Evolutionary conservation across 1,140 invertebrate genomes (phyloP).

Genomic region (Hypsibius dujardini): DNA sequence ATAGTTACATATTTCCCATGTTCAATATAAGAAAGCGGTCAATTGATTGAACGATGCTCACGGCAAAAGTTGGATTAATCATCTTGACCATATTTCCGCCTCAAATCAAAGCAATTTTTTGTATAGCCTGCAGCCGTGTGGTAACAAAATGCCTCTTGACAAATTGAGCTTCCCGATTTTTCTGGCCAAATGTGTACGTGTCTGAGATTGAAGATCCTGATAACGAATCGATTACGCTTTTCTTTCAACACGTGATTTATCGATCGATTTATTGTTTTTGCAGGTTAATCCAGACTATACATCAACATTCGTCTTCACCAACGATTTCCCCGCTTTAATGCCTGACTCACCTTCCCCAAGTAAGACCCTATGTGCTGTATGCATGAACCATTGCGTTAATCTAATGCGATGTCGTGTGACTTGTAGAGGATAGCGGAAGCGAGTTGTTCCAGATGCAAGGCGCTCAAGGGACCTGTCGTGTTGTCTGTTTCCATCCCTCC

Average conservation of each 20-base stretch:
- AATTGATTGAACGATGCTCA: too few relatives aligned
- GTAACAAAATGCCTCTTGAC: neutral
- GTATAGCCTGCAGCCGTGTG: neutral
- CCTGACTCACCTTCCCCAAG: constrained; percentile 53
- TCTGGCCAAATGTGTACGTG: neutral
- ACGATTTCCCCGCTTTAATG: constrained; percentile 86
- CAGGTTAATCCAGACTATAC: constrained; percentile 65
- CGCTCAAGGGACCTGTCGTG: constrained; percentile 71
- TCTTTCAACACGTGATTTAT: constrained; percentile 17
- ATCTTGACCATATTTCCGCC: neutral
- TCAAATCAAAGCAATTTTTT: neutral
- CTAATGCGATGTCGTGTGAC: constrained; percentile 24
- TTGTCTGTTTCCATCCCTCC: constrained; percentile 93
- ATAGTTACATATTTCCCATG: too few relatives aligned
- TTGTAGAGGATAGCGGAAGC: constrained; percentile 41
- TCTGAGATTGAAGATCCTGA: neutral
- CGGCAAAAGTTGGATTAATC: too few relatives aligned
- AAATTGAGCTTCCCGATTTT: neutral
- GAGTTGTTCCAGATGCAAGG: constrained; percentile 56
- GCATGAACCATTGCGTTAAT: constrained; percentile 18
- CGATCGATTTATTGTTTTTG: constrained; percentile 25
- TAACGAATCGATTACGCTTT: neutral
- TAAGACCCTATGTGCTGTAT: constrained; percentile 16
- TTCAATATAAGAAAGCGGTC: too few relatives aligned
- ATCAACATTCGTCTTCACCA: constrained; percentile 75